Conservation (phyloP, 2,113 vertebrate species). For the Anseranas semipalmata region DNA sequence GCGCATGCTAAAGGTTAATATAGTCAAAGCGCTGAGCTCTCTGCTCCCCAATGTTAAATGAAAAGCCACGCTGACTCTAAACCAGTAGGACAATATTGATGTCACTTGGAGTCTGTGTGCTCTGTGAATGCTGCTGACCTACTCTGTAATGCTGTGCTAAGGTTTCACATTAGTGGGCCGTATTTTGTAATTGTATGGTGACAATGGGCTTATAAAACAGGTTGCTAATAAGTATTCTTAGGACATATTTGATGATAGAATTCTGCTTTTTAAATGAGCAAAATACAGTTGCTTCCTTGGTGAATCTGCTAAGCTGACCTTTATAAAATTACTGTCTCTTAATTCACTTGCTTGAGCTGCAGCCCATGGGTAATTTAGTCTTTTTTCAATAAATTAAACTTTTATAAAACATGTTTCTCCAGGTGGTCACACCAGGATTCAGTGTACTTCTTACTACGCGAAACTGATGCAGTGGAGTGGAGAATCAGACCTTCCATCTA, state of each 20-base stretch:
- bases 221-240: not conserved
- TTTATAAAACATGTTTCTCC: not conserved
- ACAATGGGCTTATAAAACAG: not conserved
- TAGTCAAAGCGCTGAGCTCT: slow-evolving; percentile 8
- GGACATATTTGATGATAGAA: not conserved
- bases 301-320: slow-evolving; percentile 26
- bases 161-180: not conserved
- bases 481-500: not conserved
- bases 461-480: not conserved
- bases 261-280: not conserved
- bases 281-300: not conserved
- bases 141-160: not conserved
- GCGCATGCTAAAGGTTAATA: slow-evolving; percentile 11
- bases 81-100: not conserved
- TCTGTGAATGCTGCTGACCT: not conserved
- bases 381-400: slow-evolving; percentile 44
- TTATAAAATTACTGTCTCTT: slow-evolving; percentile 33
- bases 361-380: not conserved
- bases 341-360: slow-evolving; percentile 25
- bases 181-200: not conserved
- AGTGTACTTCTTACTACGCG: not conserved
- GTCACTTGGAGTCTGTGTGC: not conserved
- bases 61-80: not conserved
- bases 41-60: slow-evolving; percentile 10
- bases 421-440: not conserved